Evolutionary conservation across 2,113 vertebrate genomes (phyloP), one percentile per base, ranked within the genome.

Genomic region (Todiramphus saurophagus): DNA sequence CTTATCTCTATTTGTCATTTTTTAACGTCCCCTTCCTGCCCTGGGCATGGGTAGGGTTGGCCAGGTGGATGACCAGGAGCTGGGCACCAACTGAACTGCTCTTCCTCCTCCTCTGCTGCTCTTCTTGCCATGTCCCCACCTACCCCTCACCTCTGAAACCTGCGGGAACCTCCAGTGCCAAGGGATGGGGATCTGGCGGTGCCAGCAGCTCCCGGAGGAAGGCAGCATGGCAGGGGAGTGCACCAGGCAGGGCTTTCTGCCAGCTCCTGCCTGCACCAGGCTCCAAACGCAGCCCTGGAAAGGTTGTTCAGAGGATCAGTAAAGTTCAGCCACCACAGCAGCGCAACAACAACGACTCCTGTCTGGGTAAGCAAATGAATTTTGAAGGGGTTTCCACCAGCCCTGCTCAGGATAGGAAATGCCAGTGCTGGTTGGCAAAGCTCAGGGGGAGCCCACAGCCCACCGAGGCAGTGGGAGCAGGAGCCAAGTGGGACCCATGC

Each of bases 311-410:
- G 27, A 33, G 33, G 30, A 35, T 46, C 46, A 33, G 84, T 41
- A 55, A 84, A 86, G 81, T 76, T 69, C 75, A 89, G 25, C 44
- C 10, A 7, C 43, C 1, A 16, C 70, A 9, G 66, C 39, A 55
- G 51, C 2, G 1, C 13, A 3, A 17, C 20, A 1, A 5, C 2
- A 6, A 5, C 2, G 7, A 3, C 37, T 44, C 44, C 43, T 27
- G 12, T 21, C 56, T 43, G 51, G n/a, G 39, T 24, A 77, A 24
- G 44, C 31, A 70, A 31, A 55, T 12, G 39, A 37, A 28, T 37
- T 33, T 33, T 35, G 20, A 55, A 35, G 64, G 10, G 28, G 30
- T 76, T 81, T 46, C 75, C 60, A 67, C 4, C 46, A 15, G 14
- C 9, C 28, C 24, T 1, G 4, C 50, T 70, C 51, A 16, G 37